Evolutionary conservation across 2,888 invertebrate species (phyloP).

Genomic region (Drosophila limbata): DNA sequence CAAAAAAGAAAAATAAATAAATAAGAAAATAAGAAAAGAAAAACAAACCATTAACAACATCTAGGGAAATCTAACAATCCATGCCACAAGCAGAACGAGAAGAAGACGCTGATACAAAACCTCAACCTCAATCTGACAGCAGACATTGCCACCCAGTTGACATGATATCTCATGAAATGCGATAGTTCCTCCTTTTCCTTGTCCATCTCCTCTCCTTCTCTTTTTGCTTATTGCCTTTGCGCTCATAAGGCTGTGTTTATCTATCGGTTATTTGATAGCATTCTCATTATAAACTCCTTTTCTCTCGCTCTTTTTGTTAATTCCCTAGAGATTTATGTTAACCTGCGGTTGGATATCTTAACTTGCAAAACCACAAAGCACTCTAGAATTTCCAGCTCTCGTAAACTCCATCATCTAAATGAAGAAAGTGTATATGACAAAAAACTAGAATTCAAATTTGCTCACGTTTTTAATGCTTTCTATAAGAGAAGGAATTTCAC

Average conservation of each 20-base stretch:
- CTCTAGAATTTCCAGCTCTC: conserved; percentile 1
- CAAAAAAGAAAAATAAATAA: conserved; percentile 24
- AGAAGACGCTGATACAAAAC: neutral
- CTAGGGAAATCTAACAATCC: conserved; percentile 45
- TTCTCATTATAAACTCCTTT: neutral
- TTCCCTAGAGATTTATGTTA: conserved; percentile 18
- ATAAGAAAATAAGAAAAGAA: neutral
- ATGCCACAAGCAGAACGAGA: conserved; percentile 5
- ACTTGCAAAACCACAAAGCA: conserved; percentile 3
- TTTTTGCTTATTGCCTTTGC: neutral
- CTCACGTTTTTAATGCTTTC: neutral
- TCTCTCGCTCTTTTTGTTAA: neutral
- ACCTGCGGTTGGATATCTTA: conserved; percentile 10
- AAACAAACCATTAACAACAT: conserved; percentile 34
- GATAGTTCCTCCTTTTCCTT: conserved; percentile 2
- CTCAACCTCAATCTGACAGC: conserved; percentile 26
- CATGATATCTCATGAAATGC: conserved; percentile 26
- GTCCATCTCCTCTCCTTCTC: neutral
- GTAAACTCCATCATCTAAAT: neutral
- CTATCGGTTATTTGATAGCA: conserved; percentile 21
- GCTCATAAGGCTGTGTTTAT: neutral
- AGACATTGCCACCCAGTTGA: conserved; percentile 25
- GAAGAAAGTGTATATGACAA: neutral
- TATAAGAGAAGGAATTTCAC: too few species aligned
- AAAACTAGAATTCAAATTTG: neutral